phyloP scores from a whole-genome alignment of 2,888 invertebrate species.

The Lithophane leautieri region DNA sequence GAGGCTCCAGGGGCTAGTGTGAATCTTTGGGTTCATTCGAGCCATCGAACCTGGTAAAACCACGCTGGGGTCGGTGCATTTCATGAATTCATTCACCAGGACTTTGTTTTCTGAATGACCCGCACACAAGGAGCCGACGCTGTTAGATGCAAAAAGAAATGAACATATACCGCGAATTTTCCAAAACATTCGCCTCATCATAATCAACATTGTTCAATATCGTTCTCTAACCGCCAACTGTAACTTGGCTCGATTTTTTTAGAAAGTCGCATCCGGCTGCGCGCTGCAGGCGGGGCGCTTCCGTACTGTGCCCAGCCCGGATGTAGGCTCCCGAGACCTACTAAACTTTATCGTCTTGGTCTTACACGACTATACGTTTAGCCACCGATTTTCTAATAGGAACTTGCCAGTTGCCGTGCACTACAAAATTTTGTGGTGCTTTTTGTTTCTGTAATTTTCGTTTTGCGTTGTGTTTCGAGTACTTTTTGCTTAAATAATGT shows the following conservation, averaged over 20 bases:
- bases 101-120: background rate
- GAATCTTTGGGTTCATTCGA: no score
- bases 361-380: slow-evolving; percentile 53
- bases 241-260: slow-evolving; percentile 85
- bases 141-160: slow-evolving; percentile 7
- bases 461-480: background rate
- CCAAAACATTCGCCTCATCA: slow-evolving; percentile 36
- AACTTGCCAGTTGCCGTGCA: slow-evolving; percentile 43
- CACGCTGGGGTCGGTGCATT: no score
- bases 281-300: slow-evolving; percentile 82
- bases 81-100: no score
- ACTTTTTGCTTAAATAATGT: background rate
- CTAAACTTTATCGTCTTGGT: slow-evolving; percentile 71
- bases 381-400: slow-evolving; percentile 60
- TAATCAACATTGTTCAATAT: slow-evolving; percentile 62
- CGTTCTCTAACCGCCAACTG: slow-evolving; percentile 66
- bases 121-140: background rate
- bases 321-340: slow-evolving; percentile 82
- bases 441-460: slow-evolving; percentile 2
- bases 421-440: slow-evolving; percentile 27
- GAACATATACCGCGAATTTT: slow-evolving; percentile 14
- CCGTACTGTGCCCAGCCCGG: slow-evolving; percentile 81
- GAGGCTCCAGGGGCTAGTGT: no score
- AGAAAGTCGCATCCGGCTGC: slow-evolving; percentile 89
- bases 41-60: no score